These are phyloP conservation scores for Serranus cabrilla DNA, from an alignment of 2,797 vertebrate species.

Conservation along the genomic window DNA sequence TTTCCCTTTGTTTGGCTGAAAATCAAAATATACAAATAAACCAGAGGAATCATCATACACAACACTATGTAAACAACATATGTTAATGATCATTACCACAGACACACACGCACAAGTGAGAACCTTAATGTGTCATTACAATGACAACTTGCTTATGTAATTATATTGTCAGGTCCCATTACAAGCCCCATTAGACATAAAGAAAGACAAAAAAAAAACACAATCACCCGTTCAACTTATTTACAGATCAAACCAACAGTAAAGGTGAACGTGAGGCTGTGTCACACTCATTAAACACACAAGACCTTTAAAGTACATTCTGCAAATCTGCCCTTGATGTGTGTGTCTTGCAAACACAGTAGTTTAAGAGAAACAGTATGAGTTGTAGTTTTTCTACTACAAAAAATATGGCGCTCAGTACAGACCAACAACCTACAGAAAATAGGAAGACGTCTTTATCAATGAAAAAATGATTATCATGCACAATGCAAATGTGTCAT, in stretches of 20 bases:
- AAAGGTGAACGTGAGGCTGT: conserved; percentile 31
- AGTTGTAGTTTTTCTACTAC: conserved; percentile 5
- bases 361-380: conserved; percentile 21
- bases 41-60: conserved; percentile 77
- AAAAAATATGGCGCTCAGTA: conserved; percentile 24
- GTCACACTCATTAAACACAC: conserved; percentile 29
- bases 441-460: conserved; percentile 42
- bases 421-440: conserved; percentile 14
- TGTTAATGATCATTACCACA: conserved; percentile 25
- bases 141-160: conserved; percentile 56
- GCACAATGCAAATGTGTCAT: conserved; percentile 49
- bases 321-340: conserved; percentile 41
- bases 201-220: conserved; percentile 28
- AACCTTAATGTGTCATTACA: conserved; percentile 51
- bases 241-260: conserved; percentile 56
- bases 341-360: conserved; percentile 23
- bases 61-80: conserved; percentile 76
- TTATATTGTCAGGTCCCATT: conserved; percentile 71
- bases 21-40: conserved; percentile 77
- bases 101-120: conserved; percentile 24
- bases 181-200: conserved; percentile 53
- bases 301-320: conserved; percentile 52
- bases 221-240: conserved; percentile 27
- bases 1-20: conserved; percentile 58
- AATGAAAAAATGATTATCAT: conserved; percentile 43